These are phyloP conservation scores for Lasius fuliginosus DNA, from an alignment of 2,888 invertebrate genomes.

Conservation along the genomic window DNA sequence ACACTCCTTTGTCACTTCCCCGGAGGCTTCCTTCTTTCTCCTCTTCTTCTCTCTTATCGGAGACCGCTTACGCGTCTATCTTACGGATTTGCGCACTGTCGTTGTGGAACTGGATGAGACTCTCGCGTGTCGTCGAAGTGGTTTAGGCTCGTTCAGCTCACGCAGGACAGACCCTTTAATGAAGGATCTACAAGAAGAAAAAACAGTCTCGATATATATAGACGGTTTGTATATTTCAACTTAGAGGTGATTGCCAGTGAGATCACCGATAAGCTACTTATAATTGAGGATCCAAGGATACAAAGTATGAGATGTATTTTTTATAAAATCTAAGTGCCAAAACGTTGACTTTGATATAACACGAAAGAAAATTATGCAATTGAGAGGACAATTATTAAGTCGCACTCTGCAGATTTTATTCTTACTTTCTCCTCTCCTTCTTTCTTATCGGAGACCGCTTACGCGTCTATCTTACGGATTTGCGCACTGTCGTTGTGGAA, in stretches of 20 bases:
- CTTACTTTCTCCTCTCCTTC: background rate
- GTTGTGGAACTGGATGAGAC: slow-evolving; percentile 2
- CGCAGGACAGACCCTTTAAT: background rate
- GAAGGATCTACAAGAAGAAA: background rate
- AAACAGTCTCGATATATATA: background rate
- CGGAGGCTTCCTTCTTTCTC: background rate
- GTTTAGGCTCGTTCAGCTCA: slow-evolving; percentile 6
- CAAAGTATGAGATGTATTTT: background rate
- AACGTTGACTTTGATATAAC: background rate
- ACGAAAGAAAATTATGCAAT: background rate
- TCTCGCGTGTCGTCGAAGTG: slow-evolving; percentile 20
- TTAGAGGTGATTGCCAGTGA: background rate
- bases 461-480: slow-evolving; percentile 36
- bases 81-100: slow-evolving; percentile 25
- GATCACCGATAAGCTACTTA: background rate
- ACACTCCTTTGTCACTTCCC: slow-evolving; percentile 1
- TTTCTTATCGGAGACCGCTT: slow-evolving; percentile 1
- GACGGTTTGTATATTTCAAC: slow-evolving; percentile 6
- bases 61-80: slow-evolving; percentile 11
- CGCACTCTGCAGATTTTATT: background rate
- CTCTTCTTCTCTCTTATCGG: slow-evolving; percentile 8
- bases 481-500: background rate
- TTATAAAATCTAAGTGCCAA: background rate
- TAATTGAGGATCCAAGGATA: slow-evolving; percentile 6
- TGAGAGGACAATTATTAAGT: background rate